Percentiles rank a stretch among this genome's conserved stretches.
Conservation (phyloP, 37 sponge, comb jelly and placozoan species). For the Spongilla lacustris region DNA sequence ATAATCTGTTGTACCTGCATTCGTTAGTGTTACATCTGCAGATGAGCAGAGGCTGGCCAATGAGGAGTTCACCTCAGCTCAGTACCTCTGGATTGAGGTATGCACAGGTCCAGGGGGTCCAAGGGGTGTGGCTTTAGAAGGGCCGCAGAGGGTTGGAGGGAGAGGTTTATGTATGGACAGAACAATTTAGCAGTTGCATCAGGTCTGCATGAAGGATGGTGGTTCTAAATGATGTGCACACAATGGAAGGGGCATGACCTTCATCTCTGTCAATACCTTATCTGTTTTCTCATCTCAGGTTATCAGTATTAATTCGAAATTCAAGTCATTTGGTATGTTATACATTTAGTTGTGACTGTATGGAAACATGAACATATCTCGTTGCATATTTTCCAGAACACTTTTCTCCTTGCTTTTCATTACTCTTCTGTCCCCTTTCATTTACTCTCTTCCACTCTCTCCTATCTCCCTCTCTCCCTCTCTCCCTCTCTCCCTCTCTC, state of each 20-base stretch:
- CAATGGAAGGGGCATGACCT: background rate
- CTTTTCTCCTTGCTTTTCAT: background rate
- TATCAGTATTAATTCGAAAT: background rate
- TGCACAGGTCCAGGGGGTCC: too few species aligned
- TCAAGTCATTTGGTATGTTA: conserved; percentile 1
- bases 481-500: background rate
- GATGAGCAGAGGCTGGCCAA: background rate
- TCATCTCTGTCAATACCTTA: background rate
- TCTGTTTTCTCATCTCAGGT: background rate
- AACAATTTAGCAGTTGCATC: too few species aligned
- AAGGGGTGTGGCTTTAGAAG: background rate
- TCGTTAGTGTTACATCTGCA: background rate
- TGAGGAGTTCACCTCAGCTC: background rate
- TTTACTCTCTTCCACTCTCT: background rate
- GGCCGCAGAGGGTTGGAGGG: too few species aligned
- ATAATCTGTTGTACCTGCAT: too few species aligned
- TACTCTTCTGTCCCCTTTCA: background rate
- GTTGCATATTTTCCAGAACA: too few species aligned
- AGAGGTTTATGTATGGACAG: too few species aligned
- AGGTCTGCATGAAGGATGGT: too few species aligned
- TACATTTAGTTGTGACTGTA: too few species aligned
- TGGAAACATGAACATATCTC: too few species aligned
- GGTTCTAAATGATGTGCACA: too few species aligned
- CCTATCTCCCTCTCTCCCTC: background rate
- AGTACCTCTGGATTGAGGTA: background rate